Evolutionary conservation across 1,140 invertebrate genomes (phyloP).

Genomic region (Diorhabda elongata): DNA sequence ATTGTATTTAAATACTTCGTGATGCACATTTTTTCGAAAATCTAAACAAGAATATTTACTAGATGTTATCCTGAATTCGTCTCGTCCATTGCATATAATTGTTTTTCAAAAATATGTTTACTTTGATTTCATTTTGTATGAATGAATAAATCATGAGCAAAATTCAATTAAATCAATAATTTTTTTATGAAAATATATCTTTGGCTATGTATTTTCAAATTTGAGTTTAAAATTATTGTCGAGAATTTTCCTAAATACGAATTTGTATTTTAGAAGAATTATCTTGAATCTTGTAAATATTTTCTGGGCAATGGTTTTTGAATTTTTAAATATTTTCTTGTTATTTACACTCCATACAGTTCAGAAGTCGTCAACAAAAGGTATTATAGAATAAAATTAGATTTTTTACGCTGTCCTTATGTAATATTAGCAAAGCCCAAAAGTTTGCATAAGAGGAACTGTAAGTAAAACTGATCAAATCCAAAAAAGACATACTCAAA

Average conservation of each 20-base stretch:
- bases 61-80: too few species aligned
- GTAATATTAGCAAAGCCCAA: slow-evolving; percentile 12
- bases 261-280: too few species aligned
- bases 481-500: neutral
- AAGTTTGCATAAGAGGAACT: neutral
- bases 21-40: too few species aligned
- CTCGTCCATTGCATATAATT: too few species aligned
- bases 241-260: neutral
- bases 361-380: slow-evolving; percentile 4
- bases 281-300: too few species aligned
- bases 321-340: neutral
- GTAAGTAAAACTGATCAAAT: neutral
- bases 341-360: slow-evolving; percentile 5
- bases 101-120: too few species aligned
- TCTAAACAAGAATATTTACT: too few species aligned
- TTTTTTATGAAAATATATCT: neutral
- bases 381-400: slow-evolving; percentile 14
- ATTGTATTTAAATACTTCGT: too few species aligned
- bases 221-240: neutral
- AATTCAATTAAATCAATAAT: too few species aligned
- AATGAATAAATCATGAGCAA: too few species aligned
- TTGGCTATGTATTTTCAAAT: neutral
- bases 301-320: neutral
- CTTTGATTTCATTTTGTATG: too few species aligned
- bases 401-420: slow-evolving; percentile 19